Base-by-base conservation (phyloP, 2,113 vertebrate species). In the Cyprinus carpio region DNA sequence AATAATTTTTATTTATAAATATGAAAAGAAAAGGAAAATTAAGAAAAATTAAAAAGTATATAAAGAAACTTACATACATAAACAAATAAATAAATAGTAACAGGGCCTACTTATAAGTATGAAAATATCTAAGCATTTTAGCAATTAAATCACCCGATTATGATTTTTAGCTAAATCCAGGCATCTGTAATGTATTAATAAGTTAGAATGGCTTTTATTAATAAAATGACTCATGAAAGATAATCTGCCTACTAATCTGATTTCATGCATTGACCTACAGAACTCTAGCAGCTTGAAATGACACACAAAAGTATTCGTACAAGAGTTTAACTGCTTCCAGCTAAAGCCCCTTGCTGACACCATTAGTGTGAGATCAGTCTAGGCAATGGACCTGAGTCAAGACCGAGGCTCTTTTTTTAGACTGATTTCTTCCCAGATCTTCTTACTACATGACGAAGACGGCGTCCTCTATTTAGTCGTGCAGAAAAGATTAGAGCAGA, bases 321-420 rank as follows among this genome's bases (percentile, higher is more conserved):
- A 79, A 64, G n/a, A 43, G 58, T 65, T 46, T 20, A 29, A 65
- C 12, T 46, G 58, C n/a, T 46, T 62, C 20, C 77, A 80, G 58
- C 58, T 64, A 58, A 80, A 65, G 37, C 58, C 58, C 56, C 34
- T 62, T n/a, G 10, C 2, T 18, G 58, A 64, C 78, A 81, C 34
- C 25, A 2, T 58, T 20, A 64, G 77, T 27, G 13, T 43, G 77
- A 80, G 58, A 11, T 64, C 15, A 4, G 58, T 20, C 34, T 46
- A 9, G 27, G 49, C 46, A 10, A 72, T 91, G 93, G 93, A 90
- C 88, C 89, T 82, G 6, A 31, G 91, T 93, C 90, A 92, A 91
- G 88, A 93, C 92, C 86, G 86, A 87, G 93, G 93, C 93, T 92
- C 93, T 94, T 91, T 93, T 93, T 94, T 94, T 93, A 95, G 91